Evolutionary conservation across 2,797 vertebrate genomes (phyloP), one percentile per base, ranked within the genome.

Genomic region (Manis pentadactyla): DNA sequence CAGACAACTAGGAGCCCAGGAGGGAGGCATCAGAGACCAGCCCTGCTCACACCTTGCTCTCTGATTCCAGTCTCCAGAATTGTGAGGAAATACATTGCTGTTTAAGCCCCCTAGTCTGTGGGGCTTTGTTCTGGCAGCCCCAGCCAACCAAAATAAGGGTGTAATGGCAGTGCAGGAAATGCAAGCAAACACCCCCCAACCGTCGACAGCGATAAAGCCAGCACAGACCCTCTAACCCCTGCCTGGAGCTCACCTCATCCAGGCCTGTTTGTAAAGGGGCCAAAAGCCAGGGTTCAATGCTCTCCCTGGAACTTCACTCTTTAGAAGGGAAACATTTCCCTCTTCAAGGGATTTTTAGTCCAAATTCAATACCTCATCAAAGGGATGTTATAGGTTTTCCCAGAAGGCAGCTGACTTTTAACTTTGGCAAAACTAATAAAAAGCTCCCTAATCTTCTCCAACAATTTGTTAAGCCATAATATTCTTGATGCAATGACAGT

Each of bases 401-500:
- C 59, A 93, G 21, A 49, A 34, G 46, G 25, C 53, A 94, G 51
- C 5, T 42, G 42, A 74, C 55, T 69, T 92, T 93, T 57, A 90
- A 42, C 71, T 61, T 59, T 27, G 34, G 82, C 29, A 74, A 37
- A 92, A 55, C 4, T 71, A 84, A 34, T 61, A 23, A n/a, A 71
- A 88, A 94, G 82, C 10, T 69, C 71, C 31, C 79, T 83, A 37
- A 57, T 83, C 74, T 64, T 85, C 95, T 97, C 87, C n/a, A 92
- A 83, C 34, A 84, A 94, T 23, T 74, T 89, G 39, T 23, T 87
- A 87, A 97, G 78, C 18, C 31, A 71, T 71, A 82, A 71, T 90
- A 92, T 96, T 97, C 34, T 98, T 91, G 84, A 74, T 74, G 46
- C 29, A 46, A 81, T 57, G 82, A 77, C 91, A 93, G 94, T 97